A percentile compares a stretch with the other conserved stretches of the same genome.
Evolutionary conservation across 1,140 invertebrate genomes (phyloP).

Genomic region (Orius insidiosus): DNA sequence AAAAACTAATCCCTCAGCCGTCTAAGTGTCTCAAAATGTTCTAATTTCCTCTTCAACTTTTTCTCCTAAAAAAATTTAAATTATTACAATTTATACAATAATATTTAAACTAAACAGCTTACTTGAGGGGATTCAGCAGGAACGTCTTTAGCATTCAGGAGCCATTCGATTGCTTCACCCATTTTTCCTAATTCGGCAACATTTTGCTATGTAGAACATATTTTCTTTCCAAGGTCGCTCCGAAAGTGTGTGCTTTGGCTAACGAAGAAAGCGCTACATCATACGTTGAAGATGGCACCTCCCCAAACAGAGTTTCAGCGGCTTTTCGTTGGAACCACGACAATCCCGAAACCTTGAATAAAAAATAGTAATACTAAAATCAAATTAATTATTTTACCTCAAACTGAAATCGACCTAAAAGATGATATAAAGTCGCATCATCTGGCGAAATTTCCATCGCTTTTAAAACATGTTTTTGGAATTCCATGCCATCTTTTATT

Average conservation of each 20-base stretch:
- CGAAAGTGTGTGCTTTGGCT: slow-evolving; percentile 41
- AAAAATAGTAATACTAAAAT: slow-evolving; percentile 6
- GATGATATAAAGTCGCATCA: slow-evolving; percentile 47
- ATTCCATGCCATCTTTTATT: slow-evolving; percentile 46
- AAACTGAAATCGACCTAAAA: slow-evolving; percentile 50
- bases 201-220: slow-evolving; percentile 49
- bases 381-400: slow-evolving; percentile 33
- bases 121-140: slow-evolving; percentile 18
- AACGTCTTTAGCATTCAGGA: slow-evolving; percentile 30
- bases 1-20: too few relatives aligned
- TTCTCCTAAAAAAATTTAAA: too few relatives aligned
- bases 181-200: slow-evolving; percentile 31
- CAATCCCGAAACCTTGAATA: slow-evolving; percentile 35
- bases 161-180: slow-evolving; percentile 34
- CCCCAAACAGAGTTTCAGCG: slow-evolving; percentile 46
- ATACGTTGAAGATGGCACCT: slow-evolving; percentile 41
- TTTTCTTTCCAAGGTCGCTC: slow-evolving; percentile 49
- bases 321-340: slow-evolving; percentile 55
- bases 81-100: too few relatives aligned
- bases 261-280: slow-evolving; percentile 50
- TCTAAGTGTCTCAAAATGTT: too few relatives aligned
- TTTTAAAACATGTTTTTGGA: slow-evolving; percentile 53
- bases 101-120: too few relatives aligned
- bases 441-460: slow-evolving; percentile 45
- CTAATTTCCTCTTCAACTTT: too few relatives aligned